Base-by-base conservation (phyloP, 2,113 vertebrate genomes). In the Casuarius casuarius region DNA sequence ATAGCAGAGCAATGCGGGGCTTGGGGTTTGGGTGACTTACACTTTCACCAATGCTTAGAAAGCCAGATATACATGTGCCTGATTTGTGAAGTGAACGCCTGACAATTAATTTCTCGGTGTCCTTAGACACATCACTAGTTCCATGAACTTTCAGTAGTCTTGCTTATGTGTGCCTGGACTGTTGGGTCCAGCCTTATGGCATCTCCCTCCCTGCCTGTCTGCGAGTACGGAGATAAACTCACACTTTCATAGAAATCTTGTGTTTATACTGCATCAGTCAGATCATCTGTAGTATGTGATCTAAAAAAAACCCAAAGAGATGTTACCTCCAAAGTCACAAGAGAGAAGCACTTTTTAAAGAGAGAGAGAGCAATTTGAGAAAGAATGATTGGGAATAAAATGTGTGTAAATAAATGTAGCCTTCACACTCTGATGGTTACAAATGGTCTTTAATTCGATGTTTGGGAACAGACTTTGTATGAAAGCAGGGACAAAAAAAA, bases 121-220 rank as follows among this genome's bases (percentile, higher is more conserved):
- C 56, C 17, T 91, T 52, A 7, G 6, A 49, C 25, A 62, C 0
- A 0, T 77, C 17, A 74, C 21, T 42, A 81, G 59, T 66, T 82
- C 77, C 48, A 35, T 62, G 46, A 70, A 33, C 25, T 21, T 35
- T 79, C 35, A 68, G 48, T 35, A 35, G n/a, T 31, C 49, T 76
- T 65, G 13, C 21, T 70, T 90, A 38, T 10, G 8, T 0, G 0
- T 84, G 18, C 23, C 12, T 0, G 7, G 23, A 8, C 62, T 81
- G 25, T 21, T 62, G 9, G 51, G 8, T 76, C 38, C 0, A 7
- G 18, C 23, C 19, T 16, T 51, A 7, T 33, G 10, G 25, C 31
- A 42, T 63, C 15, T 75, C 22, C 23, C 2, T 83, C 33, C 7
- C 4, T 86, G 8, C 9, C 6, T 42, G 15, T 22, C 28, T 21